phyloP scores from a whole-genome alignment of 23 tunicate genomes.

The Halocynthia aurantium region DNA sequence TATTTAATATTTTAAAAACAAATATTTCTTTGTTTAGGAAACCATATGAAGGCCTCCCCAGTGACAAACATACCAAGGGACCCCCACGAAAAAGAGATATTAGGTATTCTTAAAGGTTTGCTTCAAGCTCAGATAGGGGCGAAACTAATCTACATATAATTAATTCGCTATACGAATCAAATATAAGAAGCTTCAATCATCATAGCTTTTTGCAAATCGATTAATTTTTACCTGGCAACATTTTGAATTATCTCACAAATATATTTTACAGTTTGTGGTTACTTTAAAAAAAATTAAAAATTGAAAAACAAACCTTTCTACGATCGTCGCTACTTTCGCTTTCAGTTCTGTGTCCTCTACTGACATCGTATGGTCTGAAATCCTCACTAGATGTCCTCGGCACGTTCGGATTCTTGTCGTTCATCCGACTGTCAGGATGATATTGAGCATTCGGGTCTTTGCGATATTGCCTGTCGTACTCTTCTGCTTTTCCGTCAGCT shows the following conservation, averaged over 20 bases:
- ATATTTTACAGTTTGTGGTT: background rate
- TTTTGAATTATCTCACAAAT: background rate
- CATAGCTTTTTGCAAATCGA: background rate
- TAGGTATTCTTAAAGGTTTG: background rate
- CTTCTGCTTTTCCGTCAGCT: background rate
- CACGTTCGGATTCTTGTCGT: background rate
- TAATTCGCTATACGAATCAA: too few species aligned
- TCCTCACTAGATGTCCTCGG: constrained; percentile 25
- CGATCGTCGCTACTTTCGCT: constrained; percentile 72
- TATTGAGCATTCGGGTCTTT: background rate
- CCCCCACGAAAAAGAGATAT: constrained; percentile 1
- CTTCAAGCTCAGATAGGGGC: too few species aligned
- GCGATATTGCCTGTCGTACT: background rate
- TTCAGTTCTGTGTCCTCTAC: constrained; percentile 43
- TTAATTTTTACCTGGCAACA: too few species aligned
- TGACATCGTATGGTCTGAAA: constrained; percentile 1
- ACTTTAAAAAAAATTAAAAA: background rate
- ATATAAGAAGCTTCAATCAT: background rate
- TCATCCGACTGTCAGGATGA: background rate
- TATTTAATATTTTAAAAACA: too few species aligned
- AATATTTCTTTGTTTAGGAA: constrained; percentile 1
- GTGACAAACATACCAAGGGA: constrained; percentile 33
- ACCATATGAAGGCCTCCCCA: constrained; percentile 63
- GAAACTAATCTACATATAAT: too few species aligned
- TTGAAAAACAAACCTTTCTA: constrained; percentile 24